Evolutionary conservation across 1,140 invertebrate genomes (phyloP).

Genomic region (Lordiphosa collinella): DNA sequence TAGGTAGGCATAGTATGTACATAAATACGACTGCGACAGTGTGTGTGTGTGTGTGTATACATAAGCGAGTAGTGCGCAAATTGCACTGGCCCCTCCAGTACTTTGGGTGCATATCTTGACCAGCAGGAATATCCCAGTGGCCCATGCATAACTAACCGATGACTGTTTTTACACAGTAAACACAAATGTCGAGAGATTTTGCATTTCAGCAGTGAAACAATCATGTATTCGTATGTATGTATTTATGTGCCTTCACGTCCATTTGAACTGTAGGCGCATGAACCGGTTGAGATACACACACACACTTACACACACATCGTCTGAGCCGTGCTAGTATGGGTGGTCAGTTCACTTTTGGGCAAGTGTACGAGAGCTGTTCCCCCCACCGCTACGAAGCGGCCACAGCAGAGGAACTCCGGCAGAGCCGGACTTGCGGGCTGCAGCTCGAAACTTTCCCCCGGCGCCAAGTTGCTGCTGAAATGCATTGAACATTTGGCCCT

Average conservation of each 20-base stretch:
- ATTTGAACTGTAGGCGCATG: conserved; percentile 15
- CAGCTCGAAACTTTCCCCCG: too few relatives aligned
- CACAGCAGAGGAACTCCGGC: background rate
- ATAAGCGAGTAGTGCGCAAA: conserved; percentile 5
- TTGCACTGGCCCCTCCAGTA: conserved; percentile 7
- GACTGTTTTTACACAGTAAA: background rate
- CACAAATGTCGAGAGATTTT: conserved; percentile 4
- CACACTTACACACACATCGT: background rate
- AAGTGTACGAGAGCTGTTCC: background rate
- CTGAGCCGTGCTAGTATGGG: conserved; percentile 7
- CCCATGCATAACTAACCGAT: too few relatives aligned
- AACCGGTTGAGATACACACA: conserved; percentile 13
- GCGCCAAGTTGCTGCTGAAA: too few relatives aligned
- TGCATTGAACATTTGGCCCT: too few relatives aligned
- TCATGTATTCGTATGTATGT: conserved; percentile 2
- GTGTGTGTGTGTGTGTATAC: conserved; percentile 1
- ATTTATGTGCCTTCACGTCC: background rate
- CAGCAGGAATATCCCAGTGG: too few relatives aligned
- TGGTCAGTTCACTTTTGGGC: conserved; percentile 7
- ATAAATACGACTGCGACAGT: background rate
- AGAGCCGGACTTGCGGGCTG: background rate
- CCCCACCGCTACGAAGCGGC: too few relatives aligned
- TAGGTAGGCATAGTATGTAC: background rate
- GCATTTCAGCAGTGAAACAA: conserved; percentile 11
- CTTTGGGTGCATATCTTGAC: background rate